phyloP scores from a whole-genome alignment of 92 coral and sea anemone species.

The Meandrina meandrites region DNA sequence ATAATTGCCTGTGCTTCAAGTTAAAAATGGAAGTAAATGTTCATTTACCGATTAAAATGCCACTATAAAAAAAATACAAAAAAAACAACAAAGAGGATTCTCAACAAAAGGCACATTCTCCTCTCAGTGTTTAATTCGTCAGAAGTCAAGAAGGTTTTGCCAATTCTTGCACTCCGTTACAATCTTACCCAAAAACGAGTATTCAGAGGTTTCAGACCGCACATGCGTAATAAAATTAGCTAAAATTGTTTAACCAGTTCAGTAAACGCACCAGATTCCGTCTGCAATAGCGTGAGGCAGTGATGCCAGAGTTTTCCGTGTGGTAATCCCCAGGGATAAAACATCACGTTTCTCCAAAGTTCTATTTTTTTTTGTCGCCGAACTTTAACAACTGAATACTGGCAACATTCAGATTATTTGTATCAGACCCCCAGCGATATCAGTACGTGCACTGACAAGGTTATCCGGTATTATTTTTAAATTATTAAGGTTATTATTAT shows the following conservation, averaged over 20 bases:
- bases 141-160: neutral
- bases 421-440: neutral
- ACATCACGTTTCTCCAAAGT: neutral
- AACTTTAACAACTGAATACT: neutral
- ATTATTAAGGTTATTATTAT: neutral
- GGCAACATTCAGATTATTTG: neutral
- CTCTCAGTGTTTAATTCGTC: neutral
- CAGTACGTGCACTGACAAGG: neutral
- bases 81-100: neutral
- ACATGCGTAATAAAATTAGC: no score
- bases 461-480: no score
- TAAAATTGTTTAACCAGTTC: no score
- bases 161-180: neutral
- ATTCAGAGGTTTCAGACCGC: no score
- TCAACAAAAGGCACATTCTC: neutral
- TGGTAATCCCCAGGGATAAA: neutral
- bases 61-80: neutral
- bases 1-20: neutral
- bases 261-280: no score
- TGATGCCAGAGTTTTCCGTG: no score
- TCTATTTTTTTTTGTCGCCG: neutral
- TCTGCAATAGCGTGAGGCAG: no score
- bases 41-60: neutral
- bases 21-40: neutral
- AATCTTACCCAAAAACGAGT: no score